Percentiles rank a stretch among this genome's conserved stretches.
Conservation (phyloP, 2,888 invertebrate genomes). For the Tenodera sinensis region DNA sequence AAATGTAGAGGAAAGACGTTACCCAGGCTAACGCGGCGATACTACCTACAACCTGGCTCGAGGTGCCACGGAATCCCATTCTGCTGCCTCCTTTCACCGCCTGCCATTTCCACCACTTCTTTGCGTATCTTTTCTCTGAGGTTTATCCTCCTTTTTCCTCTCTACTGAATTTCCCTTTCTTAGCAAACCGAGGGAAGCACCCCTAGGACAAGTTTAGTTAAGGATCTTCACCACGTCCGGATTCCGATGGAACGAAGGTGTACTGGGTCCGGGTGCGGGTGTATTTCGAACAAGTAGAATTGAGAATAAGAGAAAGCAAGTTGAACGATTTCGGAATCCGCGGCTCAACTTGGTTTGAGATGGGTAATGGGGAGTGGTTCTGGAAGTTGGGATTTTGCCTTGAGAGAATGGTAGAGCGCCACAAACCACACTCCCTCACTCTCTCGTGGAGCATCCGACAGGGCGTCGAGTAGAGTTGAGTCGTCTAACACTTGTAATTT, state of each 20-base stretch:
- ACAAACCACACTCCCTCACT: neutral
- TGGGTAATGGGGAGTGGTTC: neutral
- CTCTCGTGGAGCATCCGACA: neutral
- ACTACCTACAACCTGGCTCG: neutral
- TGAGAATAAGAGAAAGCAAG: neutral
- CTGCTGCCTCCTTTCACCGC: neutral
- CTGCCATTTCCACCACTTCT: neutral
- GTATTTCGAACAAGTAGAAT: neutral
- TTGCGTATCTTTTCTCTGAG: neutral
- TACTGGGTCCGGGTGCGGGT: neutral
- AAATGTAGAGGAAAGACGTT: neutral
- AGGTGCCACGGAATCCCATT: neutral
- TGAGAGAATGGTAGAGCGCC: neutral
- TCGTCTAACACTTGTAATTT: slow-evolving; percentile 26
- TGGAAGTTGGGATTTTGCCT: neutral
- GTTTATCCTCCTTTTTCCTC: neutral
- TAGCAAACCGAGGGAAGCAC: neutral
- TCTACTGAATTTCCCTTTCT: neutral
- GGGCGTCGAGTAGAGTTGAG: neutral
- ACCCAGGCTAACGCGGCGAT: neutral
- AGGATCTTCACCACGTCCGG: neutral
- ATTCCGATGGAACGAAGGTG: neutral
- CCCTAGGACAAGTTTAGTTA: neutral
- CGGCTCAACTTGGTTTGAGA: neutral
- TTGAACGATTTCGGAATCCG: neutral